A percentile compares a stretch with the other conserved stretches of the same genome.
Conservation (phyloP, 2,888 invertebrate species). For the Eugnorisma glareosa region DNA sequence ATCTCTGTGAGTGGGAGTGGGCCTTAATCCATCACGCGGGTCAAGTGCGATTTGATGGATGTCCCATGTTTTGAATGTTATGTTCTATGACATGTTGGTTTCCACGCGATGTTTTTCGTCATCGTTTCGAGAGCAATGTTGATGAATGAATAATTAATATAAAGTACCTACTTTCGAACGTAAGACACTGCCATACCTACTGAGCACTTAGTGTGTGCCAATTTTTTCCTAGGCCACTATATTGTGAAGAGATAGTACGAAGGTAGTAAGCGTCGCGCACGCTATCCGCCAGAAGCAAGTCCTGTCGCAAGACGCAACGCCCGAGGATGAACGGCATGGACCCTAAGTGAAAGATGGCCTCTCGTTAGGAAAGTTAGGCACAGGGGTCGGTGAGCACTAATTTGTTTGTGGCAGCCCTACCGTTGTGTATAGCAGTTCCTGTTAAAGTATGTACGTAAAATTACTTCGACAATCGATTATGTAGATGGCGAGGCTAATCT, state of each 20-base stretch:
- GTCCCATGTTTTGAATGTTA: no score
- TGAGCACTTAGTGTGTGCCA: neutral
- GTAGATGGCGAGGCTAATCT: neutral
- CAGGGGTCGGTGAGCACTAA: conserved; percentile 29
- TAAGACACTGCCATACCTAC: neutral
- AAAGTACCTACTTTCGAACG: neutral
- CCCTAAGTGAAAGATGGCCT: conserved; percentile 41
- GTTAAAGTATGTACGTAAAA: neutral
- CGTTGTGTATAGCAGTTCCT: conserved; percentile 3
- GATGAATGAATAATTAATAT: neutral
- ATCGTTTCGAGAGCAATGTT: neutral
- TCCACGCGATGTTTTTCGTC: no score
- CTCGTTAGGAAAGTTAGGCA: conserved; percentile 56
- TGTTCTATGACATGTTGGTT: no score
- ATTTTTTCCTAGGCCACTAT: neutral
- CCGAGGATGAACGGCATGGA: neutral
- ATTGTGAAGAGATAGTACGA: no score
- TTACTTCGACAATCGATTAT: conserved; percentile 7
- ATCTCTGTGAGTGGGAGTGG: no score
- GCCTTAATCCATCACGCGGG: no score
- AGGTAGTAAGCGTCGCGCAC: neutral
- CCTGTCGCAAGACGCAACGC: neutral
- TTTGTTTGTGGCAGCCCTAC: conserved; percentile 42
- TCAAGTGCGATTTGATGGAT: no score
- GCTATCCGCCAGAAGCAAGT: neutral